These are phyloP conservation scores for Amaurobius ferox DNA, from an alignment of 2,888 invertebrate species.

Conservation along the genomic window DNA sequence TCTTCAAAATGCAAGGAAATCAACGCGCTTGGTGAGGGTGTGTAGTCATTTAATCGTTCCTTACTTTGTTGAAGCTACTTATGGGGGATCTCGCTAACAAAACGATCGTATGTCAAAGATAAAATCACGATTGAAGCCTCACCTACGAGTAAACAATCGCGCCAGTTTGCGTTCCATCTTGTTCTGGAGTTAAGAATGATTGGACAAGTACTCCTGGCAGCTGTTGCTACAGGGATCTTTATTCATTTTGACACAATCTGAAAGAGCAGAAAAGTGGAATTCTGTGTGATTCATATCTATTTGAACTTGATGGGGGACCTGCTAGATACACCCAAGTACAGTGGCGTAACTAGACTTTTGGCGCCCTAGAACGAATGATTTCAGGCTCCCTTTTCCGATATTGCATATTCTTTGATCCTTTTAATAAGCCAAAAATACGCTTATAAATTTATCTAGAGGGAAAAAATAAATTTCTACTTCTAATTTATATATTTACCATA, in stretches of 20 bases:
- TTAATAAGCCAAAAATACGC: too few species aligned
- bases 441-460: too few species aligned
- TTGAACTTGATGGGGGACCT: neutral
- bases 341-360: too few species aligned
- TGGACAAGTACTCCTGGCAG: conserved; percentile 29
- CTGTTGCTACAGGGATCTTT: neutral
- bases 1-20: conserved; percentile 19
- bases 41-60: conserved; percentile 48
- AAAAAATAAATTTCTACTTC: too few species aligned
- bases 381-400: too few species aligned
- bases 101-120: conserved; percentile 67
- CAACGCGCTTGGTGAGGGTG: conserved; percentile 32
- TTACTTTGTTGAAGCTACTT: conserved; percentile 52
- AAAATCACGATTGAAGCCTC: conserved; percentile 43
- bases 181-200: neutral
- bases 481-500: too few species aligned
- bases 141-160: conserved; percentile 61
- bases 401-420: too few species aligned
- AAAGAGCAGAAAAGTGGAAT: conserved; percentile 12
- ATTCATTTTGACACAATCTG: conserved; percentile 8
- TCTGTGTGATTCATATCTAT: neutral
- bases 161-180: conserved; percentile 36
- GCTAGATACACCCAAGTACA: neutral
- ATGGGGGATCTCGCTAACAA: conserved; percentile 17
- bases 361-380: too few species aligned